Evolutionary conservation across 2,888 invertebrate species (phyloP), one percentile per base, ranked within the genome.

Genomic region (Dermolepida albohirtum): DNA sequence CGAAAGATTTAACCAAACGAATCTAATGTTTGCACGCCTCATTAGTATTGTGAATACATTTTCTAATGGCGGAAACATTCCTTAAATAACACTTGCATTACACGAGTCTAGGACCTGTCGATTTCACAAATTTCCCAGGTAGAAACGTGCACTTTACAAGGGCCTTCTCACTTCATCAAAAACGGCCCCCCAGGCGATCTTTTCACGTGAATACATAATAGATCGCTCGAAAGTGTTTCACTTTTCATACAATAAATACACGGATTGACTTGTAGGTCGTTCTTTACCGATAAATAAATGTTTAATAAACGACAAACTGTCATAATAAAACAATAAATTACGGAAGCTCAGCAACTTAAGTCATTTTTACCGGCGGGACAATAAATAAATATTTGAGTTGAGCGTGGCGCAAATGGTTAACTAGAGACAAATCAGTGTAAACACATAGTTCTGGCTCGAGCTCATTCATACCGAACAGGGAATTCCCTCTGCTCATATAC

Each of bases 391-490:
- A 62, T 62, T 62, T 62, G 49, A 62, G 14, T 27, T 11, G 44
- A 34, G 27, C 27, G 22, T 43, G 57, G 57, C 43, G 43, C 27
- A 29, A 51, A 51, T 51, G 39, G 11, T 62, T 34, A 47, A 34
- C n/a, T 34, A n/a, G 29, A 34, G 47, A 34, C 34, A 47, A 34
- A 62, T 49, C 29, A 49, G 59, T 49, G 49, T 62, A 62, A 62
- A 62, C 59, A 62, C 11, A 44, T 41, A 55, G 55, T 55, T 55
- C 39, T 17, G 17, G 57, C 44, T 62, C 47, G 59, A 27, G 10
- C 47, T 59, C 59, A 62, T 62, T 62, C 59, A 62, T 49, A 47
- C 47, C 59, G 47, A 62, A 62, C 59, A 62, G 59, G 59, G 59
- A 62, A 62, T 62, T 62, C 59, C 59, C 59, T 47, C 44, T 44